Base-by-base conservation (phyloP, 2,888 invertebrate genomes). In the Oscheius onirici region DNA sequence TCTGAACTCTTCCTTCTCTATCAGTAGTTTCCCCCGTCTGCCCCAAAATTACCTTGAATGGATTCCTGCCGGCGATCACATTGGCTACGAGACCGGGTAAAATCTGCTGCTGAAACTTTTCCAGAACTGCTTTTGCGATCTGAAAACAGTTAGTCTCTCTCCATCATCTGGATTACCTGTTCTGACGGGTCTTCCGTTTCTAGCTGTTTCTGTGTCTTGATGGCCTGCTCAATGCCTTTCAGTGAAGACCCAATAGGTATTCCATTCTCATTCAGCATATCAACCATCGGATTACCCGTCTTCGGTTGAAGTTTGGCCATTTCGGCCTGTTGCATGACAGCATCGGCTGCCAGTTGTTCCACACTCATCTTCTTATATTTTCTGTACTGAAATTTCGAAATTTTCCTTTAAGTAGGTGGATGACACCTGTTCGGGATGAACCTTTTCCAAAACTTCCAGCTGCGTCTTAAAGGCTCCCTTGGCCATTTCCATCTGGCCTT, bases 41-140 rank as follows among this genome's bases (percentile, higher is more conserved):
- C n/a, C 0, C 24, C 17, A 10, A 20, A 10, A 69, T 72, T 63
- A 82, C 77, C 73, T 81, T 78, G 73, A 83, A 83, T 1, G 81
- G 80, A 57, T 83, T 81, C 57, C 69, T 52, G 13, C 82, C 82
- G 6, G 82, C 79, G 3, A 84, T 83, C 72, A 84, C 77, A 52
- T 83, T 84, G 3, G 83, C 83, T 34, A 84, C 84, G 3, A 84
- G 69, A 2, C 84, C 84, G 0, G 84, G 84, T 3, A 84, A 71
- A 41, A 84, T 83, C 71, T 84, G 84, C n/a, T 77, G 76, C 71
- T 83, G 84, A 71, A 84, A 83, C 69, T 83, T 83, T 68, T 84
- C 84, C 44, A 84, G 74, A 1, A 84, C 83, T 1, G 82, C 83
- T 69, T 84, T 84, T 3, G 83, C 84, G 2, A 84, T 82, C 78